phyloP scores from a whole-genome alignment of 2,797 vertebrate species.

The Chrosomus eos region DNA sequence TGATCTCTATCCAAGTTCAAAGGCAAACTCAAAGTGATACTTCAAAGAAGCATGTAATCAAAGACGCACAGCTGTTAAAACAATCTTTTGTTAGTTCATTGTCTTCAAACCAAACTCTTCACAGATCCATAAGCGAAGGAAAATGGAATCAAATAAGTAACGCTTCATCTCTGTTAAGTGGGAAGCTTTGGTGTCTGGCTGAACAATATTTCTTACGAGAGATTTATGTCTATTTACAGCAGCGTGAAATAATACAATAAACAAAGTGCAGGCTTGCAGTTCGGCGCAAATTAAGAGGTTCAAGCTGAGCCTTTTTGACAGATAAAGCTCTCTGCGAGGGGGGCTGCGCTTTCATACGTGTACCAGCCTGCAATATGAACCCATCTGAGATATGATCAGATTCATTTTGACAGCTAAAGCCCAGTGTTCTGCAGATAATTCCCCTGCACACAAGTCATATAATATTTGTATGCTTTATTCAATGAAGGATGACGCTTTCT shows the following conservation, averaged over 20 bases:
- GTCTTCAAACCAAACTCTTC: constrained; percentile 95
- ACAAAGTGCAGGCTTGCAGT: constrained; percentile 37
- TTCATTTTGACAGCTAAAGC: constrained; percentile 76
- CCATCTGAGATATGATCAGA: constrained; percentile 47
- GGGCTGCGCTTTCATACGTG: constrained; percentile 46
- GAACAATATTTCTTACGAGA: constrained; percentile 74
- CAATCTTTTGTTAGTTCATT: constrained; percentile 99
- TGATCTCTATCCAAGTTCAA: constrained; percentile 99
- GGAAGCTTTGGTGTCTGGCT: constrained; percentile 77
- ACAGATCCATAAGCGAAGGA: constrained; percentile 82
- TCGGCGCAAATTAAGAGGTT: constrained; percentile 49
- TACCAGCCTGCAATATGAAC: constrained; percentile 50
- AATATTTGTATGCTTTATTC: constrained; percentile 72
- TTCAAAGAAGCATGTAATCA: constrained; percentile 99
- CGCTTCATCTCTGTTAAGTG: constrained; percentile 72
- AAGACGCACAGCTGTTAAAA: constrained; percentile 99
- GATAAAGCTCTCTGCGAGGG: constrained; percentile 45
- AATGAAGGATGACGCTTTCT: constrained; percentile 33
- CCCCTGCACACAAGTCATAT: constrained; percentile 65
- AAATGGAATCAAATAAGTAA: constrained; percentile 79
- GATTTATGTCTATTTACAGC: constrained; percentile 81
- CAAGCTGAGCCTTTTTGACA: constrained; percentile 51
- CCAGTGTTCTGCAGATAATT: constrained; percentile 75
- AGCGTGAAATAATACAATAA: constrained; percentile 76
- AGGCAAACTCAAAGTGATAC: constrained; percentile 96